These are phyloP conservation scores for Heliconius melpomene DNA, from an alignment of 1,140 invertebrate genomes.

Conservation along the genomic window DNA sequence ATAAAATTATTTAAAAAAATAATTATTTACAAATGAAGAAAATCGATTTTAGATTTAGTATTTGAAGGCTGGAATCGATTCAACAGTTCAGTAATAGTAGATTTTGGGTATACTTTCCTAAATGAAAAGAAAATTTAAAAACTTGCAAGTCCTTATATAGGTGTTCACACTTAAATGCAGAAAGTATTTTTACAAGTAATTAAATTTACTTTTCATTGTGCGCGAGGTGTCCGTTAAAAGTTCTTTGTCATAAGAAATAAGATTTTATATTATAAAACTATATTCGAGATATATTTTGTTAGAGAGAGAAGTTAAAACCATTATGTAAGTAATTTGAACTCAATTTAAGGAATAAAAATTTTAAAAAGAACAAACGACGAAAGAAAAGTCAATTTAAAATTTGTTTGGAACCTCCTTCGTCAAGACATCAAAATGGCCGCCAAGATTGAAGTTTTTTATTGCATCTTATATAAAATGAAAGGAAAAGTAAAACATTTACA, in stretches of 20 bases:
- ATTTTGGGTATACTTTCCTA: background rate
- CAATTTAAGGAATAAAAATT: background rate
- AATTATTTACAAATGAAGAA: conserved; percentile 8
- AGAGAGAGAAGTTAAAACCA: background rate
- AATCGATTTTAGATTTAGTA: background rate
- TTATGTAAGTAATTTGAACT: background rate
- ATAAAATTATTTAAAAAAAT: background rate
- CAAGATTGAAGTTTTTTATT: background rate
- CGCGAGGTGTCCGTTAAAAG: background rate
- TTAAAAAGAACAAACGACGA: background rate
- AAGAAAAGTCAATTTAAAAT: background rate
- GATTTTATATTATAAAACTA: background rate
- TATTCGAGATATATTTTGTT: background rate
- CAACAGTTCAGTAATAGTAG: too few species aligned
- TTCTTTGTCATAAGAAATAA: background rate
- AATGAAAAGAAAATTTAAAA: background rate
- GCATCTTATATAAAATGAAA: too few species aligned
- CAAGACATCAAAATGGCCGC: conserved; percentile 2
- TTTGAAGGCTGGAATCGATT: background rate
- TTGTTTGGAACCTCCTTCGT: background rate
- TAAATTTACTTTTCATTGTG: background rate
- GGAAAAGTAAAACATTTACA: too few species aligned
- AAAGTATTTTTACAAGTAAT: background rate
- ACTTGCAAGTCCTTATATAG: background rate
- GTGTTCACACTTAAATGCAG: background rate